phyloP scores from a whole-genome alignment of 2,113 vertebrate species.

The Microtus richardsoni region DNA sequence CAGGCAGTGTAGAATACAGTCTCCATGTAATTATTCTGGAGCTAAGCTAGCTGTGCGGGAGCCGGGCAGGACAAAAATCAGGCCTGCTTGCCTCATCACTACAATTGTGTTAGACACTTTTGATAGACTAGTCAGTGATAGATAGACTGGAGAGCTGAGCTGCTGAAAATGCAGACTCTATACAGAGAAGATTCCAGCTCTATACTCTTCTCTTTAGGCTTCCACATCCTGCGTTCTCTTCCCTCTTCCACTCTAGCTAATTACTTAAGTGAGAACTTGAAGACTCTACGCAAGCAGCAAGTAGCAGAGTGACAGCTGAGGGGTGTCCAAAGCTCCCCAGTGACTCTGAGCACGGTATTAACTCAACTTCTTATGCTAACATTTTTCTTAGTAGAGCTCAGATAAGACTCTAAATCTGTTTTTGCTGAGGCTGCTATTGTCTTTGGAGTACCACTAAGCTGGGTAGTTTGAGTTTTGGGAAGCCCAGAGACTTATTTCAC shows the following conservation, averaged over 20 bases:
- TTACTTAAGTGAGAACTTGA: not conserved
- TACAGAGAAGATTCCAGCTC: not conserved
- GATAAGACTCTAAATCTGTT: not conserved
- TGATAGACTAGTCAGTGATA: not conserved
- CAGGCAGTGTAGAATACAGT: no score
- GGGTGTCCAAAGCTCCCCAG: not conserved
- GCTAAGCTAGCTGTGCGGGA: no score
- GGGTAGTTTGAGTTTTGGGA: not conserved
- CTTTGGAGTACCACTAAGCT: not conserved
- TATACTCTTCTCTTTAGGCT: not conserved
- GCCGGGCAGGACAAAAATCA: no score
- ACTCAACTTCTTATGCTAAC: not conserved
- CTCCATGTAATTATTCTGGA: no score
- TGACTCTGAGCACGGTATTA: fast-evolving
- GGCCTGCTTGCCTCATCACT: no score
- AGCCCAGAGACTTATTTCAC: not conserved
- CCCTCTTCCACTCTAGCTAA: not conserved
- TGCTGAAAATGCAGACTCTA: not conserved
- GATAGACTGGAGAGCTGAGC: not conserved
- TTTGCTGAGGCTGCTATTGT: not conserved
- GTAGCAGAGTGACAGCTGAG: fast-evolving
- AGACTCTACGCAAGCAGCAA: not conserved
- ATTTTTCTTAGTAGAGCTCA: not conserved
- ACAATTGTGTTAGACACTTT: not conserved
- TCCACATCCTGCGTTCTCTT: not conserved